Base-by-base conservation (phyloP, 2,888 invertebrate genomes). In the Latrodectus hesperus region DNA sequence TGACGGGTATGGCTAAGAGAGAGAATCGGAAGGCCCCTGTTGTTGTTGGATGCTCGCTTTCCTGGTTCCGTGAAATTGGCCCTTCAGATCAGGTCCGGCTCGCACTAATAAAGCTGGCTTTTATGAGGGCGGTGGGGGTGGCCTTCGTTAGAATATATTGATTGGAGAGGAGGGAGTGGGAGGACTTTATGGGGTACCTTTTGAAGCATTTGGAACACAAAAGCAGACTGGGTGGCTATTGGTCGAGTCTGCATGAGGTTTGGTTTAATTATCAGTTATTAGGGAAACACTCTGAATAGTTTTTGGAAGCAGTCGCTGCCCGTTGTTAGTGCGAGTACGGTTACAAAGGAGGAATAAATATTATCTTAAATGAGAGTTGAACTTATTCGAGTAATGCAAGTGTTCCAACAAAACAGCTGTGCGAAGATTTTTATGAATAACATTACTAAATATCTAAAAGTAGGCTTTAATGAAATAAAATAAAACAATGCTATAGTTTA, bases 101-200 rank as follows among this genome's bases (percentile, higher is more conserved):
- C 55, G 14, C 22, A 84, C 72, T 84, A 84, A 77, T 84, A 84
- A 84, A 52, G 77, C 65, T 26, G 72, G 64, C 84, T 78, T 84
- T 84, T 84, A 84, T 84, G 84, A 84, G 64, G 77, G 72, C 72
- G 64, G 77, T 38, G 72, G 73, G 14, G 14, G 65, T 60, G 65
- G 65, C 65, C 77, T 84, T 82, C 76, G 76, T 84, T 84, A 84
- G 84, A 84, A 77, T 83, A 76, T 83, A 83, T 83, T 72, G 84
- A 84, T 77, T 77, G 84, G 38, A 60, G n/a, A 60, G 12, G 14
- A 16, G 10, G 65, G 10, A 53, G 67, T 26, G 65, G 52, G 68
- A 60, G 76, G 72, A 72, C 65, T 84, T 84, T 84, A 84, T 64
- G 77, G 70, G 60, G 75, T 49, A 68, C 55, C 75, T 60, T 75